Base-by-base conservation (phyloP, 1,140 invertebrate genomes). In the Eciton burchellii region DNA sequence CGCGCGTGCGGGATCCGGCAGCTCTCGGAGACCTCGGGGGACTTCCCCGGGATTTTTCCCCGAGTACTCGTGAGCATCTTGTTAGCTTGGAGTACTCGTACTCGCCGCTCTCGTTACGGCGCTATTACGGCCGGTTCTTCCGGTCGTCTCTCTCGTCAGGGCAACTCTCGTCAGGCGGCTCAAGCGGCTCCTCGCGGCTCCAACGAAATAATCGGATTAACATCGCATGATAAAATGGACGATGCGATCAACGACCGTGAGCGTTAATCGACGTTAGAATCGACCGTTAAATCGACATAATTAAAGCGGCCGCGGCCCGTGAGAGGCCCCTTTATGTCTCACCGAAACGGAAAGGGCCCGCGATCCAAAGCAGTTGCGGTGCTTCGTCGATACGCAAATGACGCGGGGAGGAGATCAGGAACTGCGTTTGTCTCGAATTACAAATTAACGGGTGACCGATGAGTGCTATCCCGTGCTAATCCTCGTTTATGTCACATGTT, bases 361-460 rank as follows among this genome's bases (percentile, higher is more conserved):
- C 57, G 57, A 60, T 35, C 19, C 19, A 11, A 21, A 19, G 29
- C 43, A 63, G 43, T 63, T 43, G 29, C 43, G 9, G 45, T 74
- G 57, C 16, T 52, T 65, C 26, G 35, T 41, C 73, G 73, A 52
- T 62, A 73, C 45, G 47, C 26, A 76, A 76, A 76, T 74, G 41
- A 73, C 70, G 70, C 8, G 16, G 3, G 29, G 19, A n/a, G 26
- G 19, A 14, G 35, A 35, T 35, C 2, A 35, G 35, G 35, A 35
- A 35, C 11, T 14, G 8, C 19, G 29, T 76, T 24, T 6, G 26
- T 74, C 43, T 76, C 59, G 19, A 52, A 54, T 76, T 76, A 76
- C 45, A 52, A 76, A 76, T 76, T 76, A 76, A 76, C 19, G 47
- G 52, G 45, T 12, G 5, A 24, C 26, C 62, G 35, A 21, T n/a